These are phyloP conservation scores for Drosophila athabasca DNA, from an alignment of 1,140 invertebrate species.

Conservation along the genomic window DNA sequence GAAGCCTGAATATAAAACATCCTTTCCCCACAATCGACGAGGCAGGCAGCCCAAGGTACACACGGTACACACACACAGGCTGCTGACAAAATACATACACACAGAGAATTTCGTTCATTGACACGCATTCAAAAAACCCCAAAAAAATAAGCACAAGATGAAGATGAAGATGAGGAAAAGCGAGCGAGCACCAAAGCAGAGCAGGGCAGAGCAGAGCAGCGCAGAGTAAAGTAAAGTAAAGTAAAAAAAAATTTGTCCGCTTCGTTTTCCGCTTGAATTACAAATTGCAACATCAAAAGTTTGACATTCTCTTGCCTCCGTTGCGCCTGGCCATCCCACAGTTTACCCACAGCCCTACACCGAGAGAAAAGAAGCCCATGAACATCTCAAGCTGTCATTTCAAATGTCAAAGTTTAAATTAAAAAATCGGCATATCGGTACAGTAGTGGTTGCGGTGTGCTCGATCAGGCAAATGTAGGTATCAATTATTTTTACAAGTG, in stretches of 20 bases:
- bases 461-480: too few species aligned
- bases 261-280: constrained; percentile 83
- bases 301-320: constrained; percentile 73
- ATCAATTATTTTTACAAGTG: too few species aligned
- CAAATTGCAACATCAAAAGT: constrained; percentile 83
- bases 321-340: not conserved
- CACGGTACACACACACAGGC: constrained; percentile 11
- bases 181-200: constrained; percentile 16
- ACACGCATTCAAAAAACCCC: constrained; percentile 35
- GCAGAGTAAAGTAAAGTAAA: constrained; percentile 8
- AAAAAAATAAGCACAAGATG: not conserved
- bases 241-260: constrained; percentile 69
- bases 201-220: not conserved
- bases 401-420: too few species aligned
- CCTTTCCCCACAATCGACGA: constrained; percentile 34
- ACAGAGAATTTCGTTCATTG: constrained; percentile 10
- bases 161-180: constrained; percentile 23
- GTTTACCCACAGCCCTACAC: constrained; percentile 1
- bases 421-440: too few species aligned
- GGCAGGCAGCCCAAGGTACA: constrained; percentile 18
- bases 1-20: constrained; percentile 64
- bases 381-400: too few species aligned
- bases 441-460: too few species aligned
- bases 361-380: too few species aligned
- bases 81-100: not conserved